Base-by-base conservation (phyloP, 2,888 invertebrate genomes). In the Conus canariensis region DNA sequence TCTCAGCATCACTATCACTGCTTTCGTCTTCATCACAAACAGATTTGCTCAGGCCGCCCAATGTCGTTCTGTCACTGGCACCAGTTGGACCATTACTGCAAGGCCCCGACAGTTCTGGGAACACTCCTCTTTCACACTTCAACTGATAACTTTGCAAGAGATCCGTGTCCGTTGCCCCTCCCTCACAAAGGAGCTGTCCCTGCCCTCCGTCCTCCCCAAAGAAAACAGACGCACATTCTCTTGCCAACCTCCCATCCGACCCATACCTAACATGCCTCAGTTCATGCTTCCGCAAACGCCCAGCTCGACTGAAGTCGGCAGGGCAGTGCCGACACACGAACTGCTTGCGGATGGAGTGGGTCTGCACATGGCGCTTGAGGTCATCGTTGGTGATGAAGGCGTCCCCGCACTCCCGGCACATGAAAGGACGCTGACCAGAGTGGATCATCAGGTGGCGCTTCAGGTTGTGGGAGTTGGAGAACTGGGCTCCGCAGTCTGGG, bases 401-500 rank as follows among this genome's bases (percentile, higher is more conserved):
- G 60, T 85, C 60, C 10, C 85, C 85, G 60, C 85, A 85, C 85
- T 85, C 85, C 1, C n/a, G 60, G 85, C 85, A 85, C 85, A 60
- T 25, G 60, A 25, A 60, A 10, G 85, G 85, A 2, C 25, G n/a
- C 22, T 85, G 60, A 12, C 85, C 85, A 10, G 12, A 10, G 85
- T 85, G 85, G 85, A 85, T 60, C 85, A 60, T 16, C 25, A 25
- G n/a, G 85, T 85, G 85, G 60, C 60, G 85, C 60, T 85, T 85
- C 12, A 85, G 85, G 85, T 59, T 60, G 85, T 25, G 7, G 85
- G 25, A 9, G 25, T 59, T 60, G 60, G 12, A 10, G 60, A 85
- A 85, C 14, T 14, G 14, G 2, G 59, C 16, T 9, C 85, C 60
- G 85, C 85, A 85, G 60, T 58, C 25, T 0, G 6, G 14, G 60